These are phyloP conservation scores for Lepidurus arcticus DNA, from an alignment of 1,140 invertebrate genomes.

Conservation along the genomic window DNA sequence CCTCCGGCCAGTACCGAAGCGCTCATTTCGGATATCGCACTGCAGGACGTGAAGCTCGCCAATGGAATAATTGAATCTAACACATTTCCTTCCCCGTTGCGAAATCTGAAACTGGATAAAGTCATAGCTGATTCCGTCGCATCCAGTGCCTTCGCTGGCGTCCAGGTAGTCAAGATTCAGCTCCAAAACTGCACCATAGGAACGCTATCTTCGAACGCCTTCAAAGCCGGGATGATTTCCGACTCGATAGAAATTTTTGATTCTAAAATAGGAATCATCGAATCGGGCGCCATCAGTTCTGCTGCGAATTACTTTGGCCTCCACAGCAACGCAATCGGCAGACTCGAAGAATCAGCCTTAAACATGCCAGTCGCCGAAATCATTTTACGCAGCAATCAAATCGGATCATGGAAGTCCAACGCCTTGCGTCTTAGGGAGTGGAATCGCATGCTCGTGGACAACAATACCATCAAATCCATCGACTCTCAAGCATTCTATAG, in stretches of 20 bases:
- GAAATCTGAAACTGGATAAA: slow-evolving; percentile 3
- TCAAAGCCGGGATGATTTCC: slow-evolving; percentile 23
- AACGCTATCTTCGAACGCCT: neutral
- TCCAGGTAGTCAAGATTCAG: neutral
- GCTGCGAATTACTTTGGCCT: slow-evolving; percentile 23
- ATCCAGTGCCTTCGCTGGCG: slow-evolving; percentile 26
- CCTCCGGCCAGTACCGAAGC: slow-evolving; percentile 23
- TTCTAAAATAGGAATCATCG: slow-evolving; percentile 24
- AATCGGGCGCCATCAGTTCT: neutral
- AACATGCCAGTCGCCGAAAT: slow-evolving; percentile 26
- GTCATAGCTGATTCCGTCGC: slow-evolving; percentile 23
- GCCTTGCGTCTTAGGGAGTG: slow-evolving; percentile 28
- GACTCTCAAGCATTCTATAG: slow-evolving; percentile 30
- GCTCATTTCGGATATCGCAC: neutral
- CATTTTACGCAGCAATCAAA: slow-evolving; percentile 24
- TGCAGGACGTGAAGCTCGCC: neutral
- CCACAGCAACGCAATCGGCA: slow-evolving; percentile 3
- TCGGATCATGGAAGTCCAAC: slow-evolving; percentile 7
- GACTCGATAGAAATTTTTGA: slow-evolving; percentile 28
- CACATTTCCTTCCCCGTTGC: slow-evolving; percentile 30
- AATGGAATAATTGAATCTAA: slow-evolving; percentile 23
- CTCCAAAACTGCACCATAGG: slow-evolving; percentile 26
- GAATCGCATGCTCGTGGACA: slow-evolving; percentile 32
- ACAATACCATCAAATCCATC: slow-evolving; percentile 29
- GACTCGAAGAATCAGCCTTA: slow-evolving; percentile 17